These are phyloP conservation scores for Cephus rjabovi DNA, from an alignment of 2,888 invertebrate species.

Conservation along the genomic window DNA sequence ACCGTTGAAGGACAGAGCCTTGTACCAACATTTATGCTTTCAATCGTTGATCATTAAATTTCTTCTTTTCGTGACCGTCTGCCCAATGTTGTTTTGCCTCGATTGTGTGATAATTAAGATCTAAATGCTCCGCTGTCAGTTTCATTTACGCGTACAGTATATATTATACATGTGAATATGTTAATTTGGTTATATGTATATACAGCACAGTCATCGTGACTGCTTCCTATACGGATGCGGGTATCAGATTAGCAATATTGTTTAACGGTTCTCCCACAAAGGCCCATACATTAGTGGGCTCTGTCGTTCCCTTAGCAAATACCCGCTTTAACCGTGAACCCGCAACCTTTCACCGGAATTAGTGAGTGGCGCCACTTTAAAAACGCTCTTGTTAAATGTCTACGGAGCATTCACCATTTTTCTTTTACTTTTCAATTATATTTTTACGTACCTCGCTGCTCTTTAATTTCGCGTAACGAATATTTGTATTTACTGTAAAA, in stretches of 20 bases:
- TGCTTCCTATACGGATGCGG: neutral
- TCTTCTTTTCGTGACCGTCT: neutral
- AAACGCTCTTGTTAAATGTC: neutral
- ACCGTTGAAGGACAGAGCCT: neutral
- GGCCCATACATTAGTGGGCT: neutral
- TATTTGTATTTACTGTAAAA: neutral
- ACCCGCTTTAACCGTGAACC: neutral
- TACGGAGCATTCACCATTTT: neutral
- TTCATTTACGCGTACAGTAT: neutral
- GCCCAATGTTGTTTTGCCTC: neutral
- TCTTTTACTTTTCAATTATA: neutral
- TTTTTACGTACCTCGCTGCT: too few relatives aligned
- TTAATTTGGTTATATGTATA: neutral
- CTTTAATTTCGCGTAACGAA: too few relatives aligned
- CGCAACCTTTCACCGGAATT: neutral
- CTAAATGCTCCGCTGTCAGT: neutral
- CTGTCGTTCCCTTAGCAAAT: neutral
- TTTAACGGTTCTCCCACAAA: neutral
- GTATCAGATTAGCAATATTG: neutral
- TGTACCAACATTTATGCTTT: neutral
- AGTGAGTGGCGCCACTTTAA: neutral
- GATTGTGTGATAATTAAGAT: neutral
- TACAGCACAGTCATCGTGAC: neutral
- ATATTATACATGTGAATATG: neutral
- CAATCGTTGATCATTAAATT: neutral